These are phyloP conservation scores for Hylia prasina DNA, from an alignment of 2,113 vertebrate species.

Conservation along the genomic window DNA sequence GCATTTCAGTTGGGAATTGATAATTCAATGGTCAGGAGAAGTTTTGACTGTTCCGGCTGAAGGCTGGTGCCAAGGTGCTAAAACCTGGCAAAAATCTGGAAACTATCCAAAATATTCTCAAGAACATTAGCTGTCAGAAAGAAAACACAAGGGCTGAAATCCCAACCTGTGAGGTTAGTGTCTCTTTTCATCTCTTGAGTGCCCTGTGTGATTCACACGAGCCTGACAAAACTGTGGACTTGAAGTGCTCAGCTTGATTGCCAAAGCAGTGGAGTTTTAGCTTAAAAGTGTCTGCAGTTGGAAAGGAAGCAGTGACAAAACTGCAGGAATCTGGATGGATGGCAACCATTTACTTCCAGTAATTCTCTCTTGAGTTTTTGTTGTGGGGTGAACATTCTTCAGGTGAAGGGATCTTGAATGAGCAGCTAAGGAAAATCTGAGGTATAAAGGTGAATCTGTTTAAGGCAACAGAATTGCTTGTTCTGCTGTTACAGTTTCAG, in stretches of 20 bases:
- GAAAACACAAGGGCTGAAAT: not conserved
- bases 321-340: not conserved
- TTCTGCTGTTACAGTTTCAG: not conserved
- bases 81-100: not conserved
- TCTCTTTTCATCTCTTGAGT: not conserved
- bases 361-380: not conserved
- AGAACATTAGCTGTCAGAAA: not conserved
- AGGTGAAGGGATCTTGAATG: not conserved
- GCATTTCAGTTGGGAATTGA: rapidly evolving
- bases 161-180: not conserved
- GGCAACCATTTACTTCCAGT: not conserved
- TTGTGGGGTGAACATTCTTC: not conserved
- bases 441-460: not conserved
- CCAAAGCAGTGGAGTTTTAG: not conserved
- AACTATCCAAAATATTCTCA: not conserved
- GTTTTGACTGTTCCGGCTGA: not conserved
- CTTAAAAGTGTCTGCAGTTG: not conserved
- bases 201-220: not conserved
- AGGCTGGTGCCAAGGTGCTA: not conserved
- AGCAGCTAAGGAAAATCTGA: not conserved
- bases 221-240: not conserved
- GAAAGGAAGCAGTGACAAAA: not conserved
- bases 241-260: not conserved
- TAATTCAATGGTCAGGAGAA: not conserved
- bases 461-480: not conserved